These are phyloP conservation scores for Dynastes tityus DNA, from an alignment of 2,888 invertebrate species.

Conservation along the genomic window DNA sequence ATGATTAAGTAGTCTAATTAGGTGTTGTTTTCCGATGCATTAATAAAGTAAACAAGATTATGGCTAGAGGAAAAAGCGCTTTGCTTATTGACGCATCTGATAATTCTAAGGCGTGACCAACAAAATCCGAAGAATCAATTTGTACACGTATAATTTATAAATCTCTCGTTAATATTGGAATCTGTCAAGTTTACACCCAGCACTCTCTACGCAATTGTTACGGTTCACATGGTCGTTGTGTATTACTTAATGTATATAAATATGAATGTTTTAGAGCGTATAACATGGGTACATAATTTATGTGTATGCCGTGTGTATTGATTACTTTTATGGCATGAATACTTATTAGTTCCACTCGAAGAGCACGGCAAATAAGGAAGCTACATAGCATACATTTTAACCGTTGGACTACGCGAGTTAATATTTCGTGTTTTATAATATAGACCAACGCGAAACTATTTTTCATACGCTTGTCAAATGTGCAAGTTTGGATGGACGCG, in stretches of 20 bases:
- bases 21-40: neutral
- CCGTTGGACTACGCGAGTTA: conserved; percentile 41
- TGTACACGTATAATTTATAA: conserved; percentile 15
- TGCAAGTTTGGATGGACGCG: conserved; percentile 34
- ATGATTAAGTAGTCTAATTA: conserved; percentile 4
- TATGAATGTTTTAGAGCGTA: conserved; percentile 44
- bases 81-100: conserved; percentile 41
- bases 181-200: conserved; percentile 33
- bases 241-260: conserved; percentile 42
- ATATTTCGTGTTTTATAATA: conserved; percentile 34
- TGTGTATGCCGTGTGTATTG: conserved; percentile 51
- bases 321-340: conserved; percentile 53
- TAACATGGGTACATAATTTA: conserved; percentile 48
- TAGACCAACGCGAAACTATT: conserved; percentile 43
- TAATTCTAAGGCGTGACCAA: conserved; percentile 35
- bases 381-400: conserved; percentile 52
- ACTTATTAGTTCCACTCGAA: conserved; percentile 56
- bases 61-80: neutral
- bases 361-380: conserved; percentile 55
- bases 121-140: conserved; percentile 42
- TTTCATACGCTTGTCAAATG: conserved; percentile 43
- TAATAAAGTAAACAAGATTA: conserved; percentile 3
- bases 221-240: conserved; percentile 37
- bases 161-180: conserved; percentile 7
- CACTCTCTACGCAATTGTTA: conserved; percentile 38